Evolutionary conservation across 2,888 invertebrate genomes (phyloP).

Genomic region (Hetaerina titia): DNA sequence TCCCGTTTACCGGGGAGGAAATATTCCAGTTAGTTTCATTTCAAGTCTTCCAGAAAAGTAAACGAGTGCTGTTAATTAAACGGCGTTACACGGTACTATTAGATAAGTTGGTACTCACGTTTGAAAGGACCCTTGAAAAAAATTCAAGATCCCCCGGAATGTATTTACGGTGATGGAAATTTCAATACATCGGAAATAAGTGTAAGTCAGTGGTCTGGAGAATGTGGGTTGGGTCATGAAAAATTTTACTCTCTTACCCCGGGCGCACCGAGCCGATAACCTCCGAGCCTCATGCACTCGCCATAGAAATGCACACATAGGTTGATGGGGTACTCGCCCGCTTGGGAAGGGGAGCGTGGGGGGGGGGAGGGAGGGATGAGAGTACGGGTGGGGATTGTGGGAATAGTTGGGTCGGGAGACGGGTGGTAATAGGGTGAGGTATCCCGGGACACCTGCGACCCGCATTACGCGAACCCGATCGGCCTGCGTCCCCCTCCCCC

Average conservation of each 20-base stretch:
- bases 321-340: background rate
- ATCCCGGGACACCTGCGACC: conserved; percentile 63
- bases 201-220: background rate
- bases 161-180: background rate
- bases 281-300: background rate
- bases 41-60: too few relatives aligned
- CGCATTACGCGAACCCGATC: conserved; percentile 38
- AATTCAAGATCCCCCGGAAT: too few relatives aligned
- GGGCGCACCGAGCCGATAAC: background rate
- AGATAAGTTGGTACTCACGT: too few relatives aligned
- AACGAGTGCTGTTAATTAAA: too few relatives aligned
- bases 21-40: too few relatives aligned
- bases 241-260: background rate
- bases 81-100: too few relatives aligned
- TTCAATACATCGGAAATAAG: background rate
- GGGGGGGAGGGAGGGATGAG: background rate
- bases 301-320: background rate
- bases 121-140: too few relatives aligned
- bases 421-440: conserved; percentile 48
- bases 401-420: background rate
- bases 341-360: background rate
- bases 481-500: background rate
- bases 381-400: background rate
- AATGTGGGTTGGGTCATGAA: background rate
- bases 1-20: too few relatives aligned